These are phyloP conservation scores for Oligia strigilis DNA, from an alignment of 2,888 invertebrate genomes.

Conservation along the genomic window DNA sequence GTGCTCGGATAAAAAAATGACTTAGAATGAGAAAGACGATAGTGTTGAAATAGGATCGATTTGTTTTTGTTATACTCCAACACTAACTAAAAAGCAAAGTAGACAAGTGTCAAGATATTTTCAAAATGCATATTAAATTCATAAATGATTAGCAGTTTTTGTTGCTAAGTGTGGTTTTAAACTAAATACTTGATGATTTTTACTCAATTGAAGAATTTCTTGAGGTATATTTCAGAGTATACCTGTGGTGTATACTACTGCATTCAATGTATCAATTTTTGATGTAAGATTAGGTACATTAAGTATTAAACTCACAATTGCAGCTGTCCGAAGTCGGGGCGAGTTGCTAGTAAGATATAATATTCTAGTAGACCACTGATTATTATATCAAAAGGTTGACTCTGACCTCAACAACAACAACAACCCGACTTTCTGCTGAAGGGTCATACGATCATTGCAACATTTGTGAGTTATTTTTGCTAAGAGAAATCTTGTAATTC, in stretches of 20 bases:
- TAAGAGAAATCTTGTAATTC: no score
- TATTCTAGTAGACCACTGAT: neutral
- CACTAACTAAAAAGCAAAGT: neutral
- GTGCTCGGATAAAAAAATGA: neutral
- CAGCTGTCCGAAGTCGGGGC: neutral
- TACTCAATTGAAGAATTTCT: neutral
- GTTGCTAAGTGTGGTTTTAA: no score
- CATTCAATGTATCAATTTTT: conserved; percentile 6
- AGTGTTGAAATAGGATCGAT: neutral
- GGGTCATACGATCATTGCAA: neutral
- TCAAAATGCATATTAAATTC: no score
- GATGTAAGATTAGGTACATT: neutral
- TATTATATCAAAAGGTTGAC: neutral
- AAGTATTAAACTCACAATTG: neutral
- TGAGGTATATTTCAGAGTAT: neutral
- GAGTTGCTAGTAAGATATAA: neutral
- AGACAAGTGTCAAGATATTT: no score
- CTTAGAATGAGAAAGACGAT: no score
- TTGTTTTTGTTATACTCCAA: neutral
- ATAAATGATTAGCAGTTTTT: neutral
- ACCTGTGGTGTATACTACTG: neutral
- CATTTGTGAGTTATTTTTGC: no score
- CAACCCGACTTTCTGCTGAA: no score
- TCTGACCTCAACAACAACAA: neutral
- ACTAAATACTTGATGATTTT: conserved; percentile 4